Evolutionary conservation across 2,797 vertebrate species (phyloP).

Genomic region (Buphagus erythrorhynchus): DNA sequence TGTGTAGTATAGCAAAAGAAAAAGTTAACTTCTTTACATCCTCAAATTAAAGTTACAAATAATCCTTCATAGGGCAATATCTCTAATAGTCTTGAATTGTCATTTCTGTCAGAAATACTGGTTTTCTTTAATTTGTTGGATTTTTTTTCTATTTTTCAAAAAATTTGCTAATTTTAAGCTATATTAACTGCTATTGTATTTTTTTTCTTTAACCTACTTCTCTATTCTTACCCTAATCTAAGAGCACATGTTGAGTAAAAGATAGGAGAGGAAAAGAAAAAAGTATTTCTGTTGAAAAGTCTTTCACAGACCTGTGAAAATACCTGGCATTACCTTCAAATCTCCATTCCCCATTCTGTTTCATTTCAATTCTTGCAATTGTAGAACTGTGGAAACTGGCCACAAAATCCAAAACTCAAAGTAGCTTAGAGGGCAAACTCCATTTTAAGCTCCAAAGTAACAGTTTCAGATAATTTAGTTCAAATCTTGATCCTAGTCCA

Average conservation of each 20-base stretch:
- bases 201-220: conserved; percentile 24
- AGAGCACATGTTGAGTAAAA: background rate
- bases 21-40: conserved; percentile 70
- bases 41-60: conserved; percentile 71
- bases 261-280: background rate
- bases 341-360: background rate
- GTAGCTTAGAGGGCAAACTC: background rate
- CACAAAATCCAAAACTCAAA: background rate
- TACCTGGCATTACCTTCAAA: background rate
- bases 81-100: conserved; percentile 59
- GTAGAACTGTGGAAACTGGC: background rate
- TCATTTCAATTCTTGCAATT: background rate
- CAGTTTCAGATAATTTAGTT: background rate
- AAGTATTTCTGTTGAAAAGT: background rate
- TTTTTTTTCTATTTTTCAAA: conserved; percentile 1
- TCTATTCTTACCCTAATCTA: conserved; percentile 2
- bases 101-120: conserved; percentile 56
- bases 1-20: conserved; percentile 72
- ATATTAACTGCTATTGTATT: background rate
- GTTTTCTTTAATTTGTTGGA: conserved; percentile 10
- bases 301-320: background rate
- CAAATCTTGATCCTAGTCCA: background rate
- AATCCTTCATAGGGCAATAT: conserved; percentile 50
- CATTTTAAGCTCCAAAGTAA: background rate
- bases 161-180: conserved; percentile 43